Base-by-base conservation (phyloP, 2,888 invertebrate genomes). In the Spodoptera exigua region DNA sequence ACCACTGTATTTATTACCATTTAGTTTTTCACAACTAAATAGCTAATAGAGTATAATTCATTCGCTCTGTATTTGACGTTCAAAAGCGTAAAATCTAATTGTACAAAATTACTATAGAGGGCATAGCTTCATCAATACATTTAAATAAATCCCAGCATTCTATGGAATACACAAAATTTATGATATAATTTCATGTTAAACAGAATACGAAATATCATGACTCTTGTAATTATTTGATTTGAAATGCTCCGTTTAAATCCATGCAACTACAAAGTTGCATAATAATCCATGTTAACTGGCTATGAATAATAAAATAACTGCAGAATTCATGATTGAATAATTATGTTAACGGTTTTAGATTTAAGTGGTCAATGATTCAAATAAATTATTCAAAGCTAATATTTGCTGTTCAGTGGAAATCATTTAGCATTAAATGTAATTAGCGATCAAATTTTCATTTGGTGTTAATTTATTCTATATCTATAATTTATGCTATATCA, bases 281-380 rank as follows among this genome's bases (percentile, higher is more conserved):
- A 45, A 66, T 43, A 45, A 49, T 3, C 18, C 11, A 35, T 16
- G 34, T 13, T 17, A 48, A 40, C 37, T 66, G 43, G 37, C 44
- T 48, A 39, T 67, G 60, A 67, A 59, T 63, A 45, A 32, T 49
- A 45, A 59, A 60, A 40, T 18, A 21, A 48, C n/a, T 14, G 36
- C 13, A 27, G 17, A 48, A 16, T 44, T 44, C 46, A 46, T 32
- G 35, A 40, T 40, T 61, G 2, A 45, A 65, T 61, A 36, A 65
- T 65, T 46, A 27, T 10, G 9, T 55, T 17, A 16, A 56, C 9
- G 56, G 18, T 55, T 41, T 16, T 44, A 46, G 18, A 65, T 59
- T 46, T 16, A 16, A 61, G 16, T 46, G 13, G 14, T 2, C 34
- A 12, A 39, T 57, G 11, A 35, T 37, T 14, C 11, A 13, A 35